phyloP scores from a whole-genome alignment of 2,113 vertebrate species.

The Odobenus rosmarus region DNA sequence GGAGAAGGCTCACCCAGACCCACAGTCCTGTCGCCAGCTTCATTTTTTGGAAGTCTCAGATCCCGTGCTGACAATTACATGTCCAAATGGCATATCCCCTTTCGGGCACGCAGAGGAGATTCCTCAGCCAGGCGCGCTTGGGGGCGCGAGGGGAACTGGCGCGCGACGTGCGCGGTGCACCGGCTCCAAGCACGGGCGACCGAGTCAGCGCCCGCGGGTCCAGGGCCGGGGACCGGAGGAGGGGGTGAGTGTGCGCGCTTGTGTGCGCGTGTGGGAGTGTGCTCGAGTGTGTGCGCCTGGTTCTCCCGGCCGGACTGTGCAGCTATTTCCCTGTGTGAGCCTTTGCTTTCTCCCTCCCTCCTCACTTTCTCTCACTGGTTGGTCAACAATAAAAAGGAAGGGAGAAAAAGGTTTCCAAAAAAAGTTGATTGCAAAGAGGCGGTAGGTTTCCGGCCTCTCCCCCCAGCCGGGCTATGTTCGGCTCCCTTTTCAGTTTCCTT shows the following conservation, averaged over 20 bases:
- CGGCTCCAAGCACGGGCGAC: background rate
- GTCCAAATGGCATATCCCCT: slow-evolving; percentile 79
- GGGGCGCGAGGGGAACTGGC: slow-evolving; percentile 34
- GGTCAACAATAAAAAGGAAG: slow-evolving; percentile 75
- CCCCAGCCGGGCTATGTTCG: slow-evolving; percentile 31
- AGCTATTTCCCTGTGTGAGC: slow-evolving; percentile 39
- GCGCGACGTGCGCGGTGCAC: slow-evolving; percentile 28
- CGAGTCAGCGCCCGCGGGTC: background rate
- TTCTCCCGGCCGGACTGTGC: slow-evolving; percentile 42
- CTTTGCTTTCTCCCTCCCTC: slow-evolving; percentile 8
- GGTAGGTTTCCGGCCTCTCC: slow-evolving; percentile 75
- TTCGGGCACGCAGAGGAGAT: slow-evolving; percentile 51
- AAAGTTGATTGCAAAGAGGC: slow-evolving; percentile 80
- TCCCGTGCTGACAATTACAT: slow-evolving; percentile 77
- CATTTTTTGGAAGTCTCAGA: slow-evolving; percentile 76
- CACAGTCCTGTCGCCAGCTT: slow-evolving; percentile 81
- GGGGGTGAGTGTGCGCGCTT: background rate
- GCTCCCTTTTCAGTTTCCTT: slow-evolving; percentile 54
- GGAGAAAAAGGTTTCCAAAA: slow-evolving; percentile 68
- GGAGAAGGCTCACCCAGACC: slow-evolving; percentile 89
- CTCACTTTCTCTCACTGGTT: slow-evolving; percentile 74
- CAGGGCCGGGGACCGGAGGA: background rate
- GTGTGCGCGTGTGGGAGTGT: background rate
- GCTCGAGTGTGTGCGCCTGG: slow-evolving; percentile 6
- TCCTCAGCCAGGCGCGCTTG: slow-evolving; percentile 50